Evolutionary conservation across 2,113 vertebrate species (phyloP).

Genomic region (Pterocles gutturalis): DNA sequence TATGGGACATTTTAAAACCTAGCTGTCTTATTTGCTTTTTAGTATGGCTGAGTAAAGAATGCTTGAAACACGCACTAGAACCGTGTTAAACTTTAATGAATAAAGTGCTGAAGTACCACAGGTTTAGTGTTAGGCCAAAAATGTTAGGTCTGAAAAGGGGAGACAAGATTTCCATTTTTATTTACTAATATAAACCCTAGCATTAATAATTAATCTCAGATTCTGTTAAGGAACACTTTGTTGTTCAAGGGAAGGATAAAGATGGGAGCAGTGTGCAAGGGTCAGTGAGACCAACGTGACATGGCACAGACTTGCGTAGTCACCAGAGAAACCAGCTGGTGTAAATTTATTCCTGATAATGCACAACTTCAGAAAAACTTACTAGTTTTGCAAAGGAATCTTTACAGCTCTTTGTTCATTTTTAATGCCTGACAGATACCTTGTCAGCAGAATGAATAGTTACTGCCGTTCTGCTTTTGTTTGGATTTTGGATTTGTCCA

Average conservation of each 20-base stretch:
- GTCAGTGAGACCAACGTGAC: background rate
- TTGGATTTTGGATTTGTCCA: too few species aligned
- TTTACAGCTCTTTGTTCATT: background rate
- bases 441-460: slow-evolving; percentile 22
- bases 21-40: background rate
- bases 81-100: slow-evolving; percentile 27
- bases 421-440: background rate
- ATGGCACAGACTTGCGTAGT: background rate
- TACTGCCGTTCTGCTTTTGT: background rate
- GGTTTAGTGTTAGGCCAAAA: background rate
- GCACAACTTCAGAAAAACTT: background rate
- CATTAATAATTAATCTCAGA: slow-evolving; percentile 39
- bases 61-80: background rate
- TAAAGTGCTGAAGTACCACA: slow-evolving; percentile 12
- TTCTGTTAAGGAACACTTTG: background rate
- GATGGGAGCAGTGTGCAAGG: background rate
- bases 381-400: background rate
- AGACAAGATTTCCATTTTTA: slow-evolving; percentile 35
- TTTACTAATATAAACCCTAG: background rate
- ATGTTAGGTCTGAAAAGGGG: background rate
- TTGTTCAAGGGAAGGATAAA: background rate
- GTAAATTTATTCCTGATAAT: background rate
- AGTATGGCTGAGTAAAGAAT: background rate
- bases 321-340: background rate
- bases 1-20: background rate